These are phyloP conservation scores for Drosophila saltans DNA, from an alignment of 1,140 invertebrate species.

Conservation along the genomic window DNA sequence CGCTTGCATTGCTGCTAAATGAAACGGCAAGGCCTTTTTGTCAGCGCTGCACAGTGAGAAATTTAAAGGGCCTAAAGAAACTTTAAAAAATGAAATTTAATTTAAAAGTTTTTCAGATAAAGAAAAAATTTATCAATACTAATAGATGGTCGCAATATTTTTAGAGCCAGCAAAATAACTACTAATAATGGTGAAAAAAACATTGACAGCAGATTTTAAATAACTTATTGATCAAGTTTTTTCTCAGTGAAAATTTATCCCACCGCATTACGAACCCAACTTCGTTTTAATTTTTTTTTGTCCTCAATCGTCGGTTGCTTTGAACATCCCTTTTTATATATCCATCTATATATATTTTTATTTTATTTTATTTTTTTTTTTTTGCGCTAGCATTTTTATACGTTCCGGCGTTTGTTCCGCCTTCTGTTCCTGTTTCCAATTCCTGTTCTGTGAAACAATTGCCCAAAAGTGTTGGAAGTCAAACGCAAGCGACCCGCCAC, in stretches of 20 bases:
- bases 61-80: background rate
- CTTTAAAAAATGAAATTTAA: background rate
- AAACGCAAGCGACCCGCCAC: slow-evolving; percentile 77
- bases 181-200: too few species aligned
- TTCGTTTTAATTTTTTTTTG: slow-evolving; percentile 7
- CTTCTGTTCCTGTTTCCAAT: slow-evolving; percentile 75
- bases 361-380: slow-evolving; percentile 39
- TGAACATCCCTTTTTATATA: slow-evolving; percentile 50
- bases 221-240: background rate
- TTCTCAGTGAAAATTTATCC: background rate
- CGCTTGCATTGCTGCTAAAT: slow-evolving; percentile 71
- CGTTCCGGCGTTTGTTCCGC: slow-evolving; percentile 83
- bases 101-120: background rate
- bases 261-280: slow-evolving; percentile 5
- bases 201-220: too few species aligned
- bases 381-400: slow-evolving; percentile 72
- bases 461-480: slow-evolving; percentile 82
- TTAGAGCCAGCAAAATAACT: too few species aligned
- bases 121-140: too few species aligned
- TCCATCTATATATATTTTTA: slow-evolving; percentile 34
- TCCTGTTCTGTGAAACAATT: slow-evolving; percentile 64
- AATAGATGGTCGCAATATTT: too few species aligned
- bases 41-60: slow-evolving; percentile 61
- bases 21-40: slow-evolving; percentile 79
- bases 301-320: slow-evolving; percentile 24